Conservation (phyloP, 92 coral and sea anemone genomes). For the Actinostola sp. region DNA sequence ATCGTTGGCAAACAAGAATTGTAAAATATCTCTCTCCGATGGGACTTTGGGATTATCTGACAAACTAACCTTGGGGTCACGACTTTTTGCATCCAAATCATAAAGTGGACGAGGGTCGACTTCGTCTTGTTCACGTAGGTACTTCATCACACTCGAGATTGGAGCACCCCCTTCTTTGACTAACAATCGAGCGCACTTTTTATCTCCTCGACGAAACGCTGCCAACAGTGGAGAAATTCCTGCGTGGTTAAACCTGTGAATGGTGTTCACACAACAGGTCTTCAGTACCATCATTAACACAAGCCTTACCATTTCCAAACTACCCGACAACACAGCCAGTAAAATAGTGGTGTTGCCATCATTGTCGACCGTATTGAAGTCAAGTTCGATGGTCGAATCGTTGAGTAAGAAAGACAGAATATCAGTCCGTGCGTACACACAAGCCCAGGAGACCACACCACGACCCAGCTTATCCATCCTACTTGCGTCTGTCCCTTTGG, state of each 20-base stretch:
- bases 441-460: slow-evolving; percentile 72
- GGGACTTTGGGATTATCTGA: slow-evolving; percentile 27
- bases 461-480: slow-evolving; percentile 68
- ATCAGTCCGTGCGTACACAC: slow-evolving; percentile 59
- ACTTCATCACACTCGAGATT: slow-evolving; percentile 63
- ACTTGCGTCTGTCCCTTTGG: slow-evolving; percentile 55
- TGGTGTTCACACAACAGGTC: slow-evolving; percentile 11
- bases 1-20: slow-evolving; percentile 72
- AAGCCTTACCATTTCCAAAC: slow-evolving; percentile 48
- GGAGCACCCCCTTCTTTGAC: slow-evolving; percentile 62
- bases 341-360: slow-evolving; percentile 70
- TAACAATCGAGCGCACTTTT: slow-evolving; percentile 63
- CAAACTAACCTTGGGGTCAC: slow-evolving; percentile 22
- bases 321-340: slow-evolving; percentile 78
- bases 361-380: slow-evolving; percentile 47
- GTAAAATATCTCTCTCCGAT: slow-evolving; percentile 57
- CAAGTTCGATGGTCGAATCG: slow-evolving; percentile 54
- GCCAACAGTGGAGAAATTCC: slow-evolving; percentile 80
- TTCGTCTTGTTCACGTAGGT: slow-evolving; percentile 32
- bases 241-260: slow-evolving; percentile 74
- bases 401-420: slow-evolving; percentile 58
- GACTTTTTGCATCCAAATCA: slow-evolving; percentile 20
- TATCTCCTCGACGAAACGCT: slow-evolving; percentile 72
- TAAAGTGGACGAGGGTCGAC: slow-evolving; percentile 27
- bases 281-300: slow-evolving; percentile 44